Evolutionary conservation across 2,113 vertebrate species (phyloP).

Genomic region (Indri indri): DNA sequence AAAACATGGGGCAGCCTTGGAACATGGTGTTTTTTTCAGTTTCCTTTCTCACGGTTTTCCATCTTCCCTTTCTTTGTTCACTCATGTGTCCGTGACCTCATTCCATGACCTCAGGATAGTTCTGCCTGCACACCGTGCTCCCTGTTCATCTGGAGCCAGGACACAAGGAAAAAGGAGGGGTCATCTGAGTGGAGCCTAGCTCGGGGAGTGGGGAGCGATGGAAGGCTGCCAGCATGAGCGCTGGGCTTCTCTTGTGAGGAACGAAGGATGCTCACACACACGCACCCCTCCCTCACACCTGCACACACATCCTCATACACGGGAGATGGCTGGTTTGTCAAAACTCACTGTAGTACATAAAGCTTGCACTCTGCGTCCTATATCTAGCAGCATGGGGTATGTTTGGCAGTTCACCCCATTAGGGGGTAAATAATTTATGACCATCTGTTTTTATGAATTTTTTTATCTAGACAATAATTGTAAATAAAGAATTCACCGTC

Average conservation of each 20-base stretch:
- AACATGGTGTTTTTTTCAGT: slow-evolving; percentile 67
- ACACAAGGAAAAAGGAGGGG: slow-evolving; percentile 78
- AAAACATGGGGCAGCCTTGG: slow-evolving; percentile 82
- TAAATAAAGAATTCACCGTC: slow-evolving; percentile 99
- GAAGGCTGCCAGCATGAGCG: background rate
- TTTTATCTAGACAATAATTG: slow-evolving; percentile 99
- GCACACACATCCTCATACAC: background rate
- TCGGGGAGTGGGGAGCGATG: slow-evolving; percentile 38
- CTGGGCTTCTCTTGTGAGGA: slow-evolving; percentile 86
- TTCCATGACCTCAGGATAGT: slow-evolving; percentile 8
- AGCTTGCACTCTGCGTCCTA: slow-evolving; percentile 94
- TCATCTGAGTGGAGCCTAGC: slow-evolving; percentile 83
- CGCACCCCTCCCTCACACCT: slow-evolving; percentile 10
- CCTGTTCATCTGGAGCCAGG: slow-evolving; percentile 72
- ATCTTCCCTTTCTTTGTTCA: slow-evolving; percentile 69
- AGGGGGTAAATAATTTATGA: slow-evolving; percentile 97
- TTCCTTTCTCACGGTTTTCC: slow-evolving; percentile 76
- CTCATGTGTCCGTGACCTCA: slow-evolving; percentile 24
- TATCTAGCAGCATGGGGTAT: slow-evolving; percentile 99
- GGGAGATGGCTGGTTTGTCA: slow-evolving; percentile 86
- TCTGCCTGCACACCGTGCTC: background rate
- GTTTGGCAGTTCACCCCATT: slow-evolving; percentile 95
- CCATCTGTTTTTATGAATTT: slow-evolving; percentile 99
- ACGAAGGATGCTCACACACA: slow-evolving; percentile 80
- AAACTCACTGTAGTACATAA: slow-evolving; percentile 93